Evolutionary conservation across 2,797 vertebrate species (phyloP).

Genomic region (Chanos chanos): DNA sequence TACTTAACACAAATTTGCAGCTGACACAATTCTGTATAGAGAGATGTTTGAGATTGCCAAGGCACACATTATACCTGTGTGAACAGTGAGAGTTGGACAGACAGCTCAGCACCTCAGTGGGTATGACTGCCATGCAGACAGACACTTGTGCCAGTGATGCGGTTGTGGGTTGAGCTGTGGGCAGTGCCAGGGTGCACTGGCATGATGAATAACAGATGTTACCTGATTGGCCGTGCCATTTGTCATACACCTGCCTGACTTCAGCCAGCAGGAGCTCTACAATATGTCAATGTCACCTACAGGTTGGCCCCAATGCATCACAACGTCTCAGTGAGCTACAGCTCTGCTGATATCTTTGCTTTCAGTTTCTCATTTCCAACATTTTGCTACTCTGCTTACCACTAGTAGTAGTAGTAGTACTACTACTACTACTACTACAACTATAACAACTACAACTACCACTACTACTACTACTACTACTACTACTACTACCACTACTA

Average conservation of each 20-base stretch:
- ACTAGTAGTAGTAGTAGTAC: no score
- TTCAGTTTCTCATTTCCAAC: constrained; percentile 7
- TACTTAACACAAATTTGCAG: no score
- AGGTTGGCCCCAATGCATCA: constrained; percentile 45
- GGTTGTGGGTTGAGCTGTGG: constrained; percentile 30
- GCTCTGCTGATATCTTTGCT: constrained; percentile 41
- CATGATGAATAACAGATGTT: constrained; percentile 70
- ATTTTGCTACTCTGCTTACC: no score
- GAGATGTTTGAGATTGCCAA: no score
- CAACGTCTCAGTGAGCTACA: constrained; percentile 57
- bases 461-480: no score
- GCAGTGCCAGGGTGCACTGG: constrained; percentile 48
- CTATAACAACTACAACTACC: no score
- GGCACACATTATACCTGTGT: no score
- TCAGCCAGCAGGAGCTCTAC: constrained; percentile 56
- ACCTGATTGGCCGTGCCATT: constrained; percentile 65
- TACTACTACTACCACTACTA: no score
- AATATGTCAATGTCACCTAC: constrained; percentile 65
- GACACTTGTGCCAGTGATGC: constrained; percentile 6
- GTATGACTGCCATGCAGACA: constrained; percentile 16
- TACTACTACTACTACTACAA: no score
- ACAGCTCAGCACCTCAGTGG: not conserved
- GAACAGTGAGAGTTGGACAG: no score
- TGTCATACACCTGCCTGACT: constrained; percentile 67
- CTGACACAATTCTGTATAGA: no score